phyloP scores from a whole-genome alignment of 1,140 invertebrate genomes.

The Condylostylus longicornis region DNA sequence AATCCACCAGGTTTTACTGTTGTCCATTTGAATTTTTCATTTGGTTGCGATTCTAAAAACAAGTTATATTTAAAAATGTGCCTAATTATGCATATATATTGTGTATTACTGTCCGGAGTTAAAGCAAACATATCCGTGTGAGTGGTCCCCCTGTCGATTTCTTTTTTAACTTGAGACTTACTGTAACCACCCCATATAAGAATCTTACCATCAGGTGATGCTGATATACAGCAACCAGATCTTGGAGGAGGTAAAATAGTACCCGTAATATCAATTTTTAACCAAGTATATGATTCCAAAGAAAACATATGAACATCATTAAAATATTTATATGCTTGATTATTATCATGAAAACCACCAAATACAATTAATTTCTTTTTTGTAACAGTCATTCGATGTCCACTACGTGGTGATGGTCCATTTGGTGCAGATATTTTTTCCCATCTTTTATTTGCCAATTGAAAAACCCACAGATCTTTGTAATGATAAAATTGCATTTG shows the following conservation, averaged over 20 bases:
- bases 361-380: constrained; percentile 73
- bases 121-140: constrained; percentile 74
- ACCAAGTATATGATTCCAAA: constrained; percentile 66
- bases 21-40: constrained; percentile 56
- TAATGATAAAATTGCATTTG: constrained; percentile 91
- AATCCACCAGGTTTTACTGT: constrained; percentile 51
- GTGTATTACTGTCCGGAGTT: constrained; percentile 45
- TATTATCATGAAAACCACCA: constrained; percentile 84
- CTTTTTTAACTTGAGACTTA: constrained; percentile 60
- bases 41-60: constrained; percentile 41
- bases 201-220: constrained; percentile 45
- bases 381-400: constrained; percentile 69
- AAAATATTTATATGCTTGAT: constrained; percentile 74
- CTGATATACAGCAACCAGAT: constrained; percentile 56
- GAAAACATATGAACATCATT: constrained; percentile 79
- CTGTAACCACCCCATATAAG: constrained; percentile 80
- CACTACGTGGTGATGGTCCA: constrained; percentile 72
- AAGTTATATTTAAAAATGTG: too few species aligned
- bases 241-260: constrained; percentile 47
- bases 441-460: constrained; percentile 65
- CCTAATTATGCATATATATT: constrained; percentile 3
- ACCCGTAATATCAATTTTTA: constrained; percentile 52
- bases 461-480: constrained; percentile 79
- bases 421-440: constrained; percentile 56
- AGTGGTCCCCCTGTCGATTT: constrained; percentile 63